Evolutionary conservation across 2,888 invertebrate genomes (phyloP).

Genomic region (Sesamia inferens): DNA sequence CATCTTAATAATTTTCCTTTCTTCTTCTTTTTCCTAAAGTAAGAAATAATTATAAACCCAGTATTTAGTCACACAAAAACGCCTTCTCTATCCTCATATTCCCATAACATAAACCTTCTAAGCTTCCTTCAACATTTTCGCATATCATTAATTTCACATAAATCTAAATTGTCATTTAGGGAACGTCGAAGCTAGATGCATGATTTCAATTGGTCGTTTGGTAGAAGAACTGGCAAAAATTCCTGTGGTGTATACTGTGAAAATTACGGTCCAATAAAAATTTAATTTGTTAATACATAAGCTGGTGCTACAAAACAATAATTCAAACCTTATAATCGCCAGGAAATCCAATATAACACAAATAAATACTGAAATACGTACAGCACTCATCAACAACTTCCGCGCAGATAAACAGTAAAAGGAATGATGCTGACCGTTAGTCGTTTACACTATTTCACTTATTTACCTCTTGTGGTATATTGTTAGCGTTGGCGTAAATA

Average conservation of each 20-base stretch:
- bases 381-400: slow-evolving; percentile 9
- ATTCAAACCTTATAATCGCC: not conserved
- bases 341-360: not conserved
- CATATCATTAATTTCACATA: not conserved
- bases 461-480: slow-evolving; percentile 52
- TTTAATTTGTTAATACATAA: not conserved
- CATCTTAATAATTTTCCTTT: not conserved
- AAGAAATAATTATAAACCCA: not conserved
- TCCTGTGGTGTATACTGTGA: not conserved
- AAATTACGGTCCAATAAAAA: not conserved
- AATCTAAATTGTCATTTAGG: not conserved
- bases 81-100: not conserved
- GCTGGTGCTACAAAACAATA: not conserved
- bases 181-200: not conserved
- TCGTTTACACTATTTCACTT: slow-evolving; percentile 53
- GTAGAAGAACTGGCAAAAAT: not conserved
- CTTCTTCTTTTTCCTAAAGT: not conserved
- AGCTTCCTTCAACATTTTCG: too few species aligned
- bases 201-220: not conserved
- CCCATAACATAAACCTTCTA: too few species aligned
- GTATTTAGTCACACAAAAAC: not conserved
- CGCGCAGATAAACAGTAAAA: slow-evolving; percentile 27
- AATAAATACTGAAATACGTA: slow-evolving; percentile 24
- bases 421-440: slow-evolving; percentile 45
- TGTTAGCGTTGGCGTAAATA: slow-evolving; percentile 51